Evolutionary conservation across 2,797 vertebrate species (phyloP).

Genomic region (Leptatherina wallacei): DNA sequence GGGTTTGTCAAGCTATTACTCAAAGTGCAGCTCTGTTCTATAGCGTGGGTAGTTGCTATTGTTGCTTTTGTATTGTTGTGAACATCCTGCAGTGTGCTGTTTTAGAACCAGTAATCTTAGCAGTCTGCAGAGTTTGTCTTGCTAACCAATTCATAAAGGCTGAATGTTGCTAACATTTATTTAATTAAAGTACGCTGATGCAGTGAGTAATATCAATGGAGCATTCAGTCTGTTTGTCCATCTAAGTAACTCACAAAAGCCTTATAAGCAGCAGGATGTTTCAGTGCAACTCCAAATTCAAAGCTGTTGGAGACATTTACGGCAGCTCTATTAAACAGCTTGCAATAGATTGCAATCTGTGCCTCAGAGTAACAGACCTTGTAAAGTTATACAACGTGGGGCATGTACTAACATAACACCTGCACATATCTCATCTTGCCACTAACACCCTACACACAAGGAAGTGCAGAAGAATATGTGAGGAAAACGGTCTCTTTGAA

Average conservation of each 20-base stretch:
- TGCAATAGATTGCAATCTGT: conserved; percentile 58
- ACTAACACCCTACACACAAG: conserved; percentile 18
- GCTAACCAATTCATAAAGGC: not conserved
- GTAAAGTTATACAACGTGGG: conserved; percentile 72
- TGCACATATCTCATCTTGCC: conserved; percentile 37
- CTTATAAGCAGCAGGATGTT: conserved; percentile 24
- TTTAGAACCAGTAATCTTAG: conserved; percentile 7
- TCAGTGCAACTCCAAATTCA: conserved; percentile 44
- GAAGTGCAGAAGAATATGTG: conserved; percentile 11
- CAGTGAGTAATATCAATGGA: not conserved
- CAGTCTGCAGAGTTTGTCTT: conserved; percentile 5
- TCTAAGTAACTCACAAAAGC: not conserved
- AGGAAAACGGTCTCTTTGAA: conserved; percentile 23
- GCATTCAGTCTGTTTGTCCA: not conserved
- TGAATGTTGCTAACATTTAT: conserved; percentile 8
- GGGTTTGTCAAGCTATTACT: conserved; percentile 49
- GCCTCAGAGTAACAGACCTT: conserved; percentile 63
- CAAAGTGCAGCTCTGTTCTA: conserved; percentile 30
- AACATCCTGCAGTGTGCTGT: conserved; percentile 7
- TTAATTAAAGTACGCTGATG: not conserved
- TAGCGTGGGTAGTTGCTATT: conserved; percentile 17
- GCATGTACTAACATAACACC: conserved; percentile 74
- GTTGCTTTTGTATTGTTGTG: conserved; percentile 21
- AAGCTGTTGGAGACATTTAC: conserved; percentile 57
- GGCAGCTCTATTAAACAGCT: conserved; percentile 46